Percentiles rank a stretch among this genome's conserved stretches.
Evolutionary conservation across 2,113 vertebrate species (phyloP).

Genomic region (Gavia stellata): DNA sequence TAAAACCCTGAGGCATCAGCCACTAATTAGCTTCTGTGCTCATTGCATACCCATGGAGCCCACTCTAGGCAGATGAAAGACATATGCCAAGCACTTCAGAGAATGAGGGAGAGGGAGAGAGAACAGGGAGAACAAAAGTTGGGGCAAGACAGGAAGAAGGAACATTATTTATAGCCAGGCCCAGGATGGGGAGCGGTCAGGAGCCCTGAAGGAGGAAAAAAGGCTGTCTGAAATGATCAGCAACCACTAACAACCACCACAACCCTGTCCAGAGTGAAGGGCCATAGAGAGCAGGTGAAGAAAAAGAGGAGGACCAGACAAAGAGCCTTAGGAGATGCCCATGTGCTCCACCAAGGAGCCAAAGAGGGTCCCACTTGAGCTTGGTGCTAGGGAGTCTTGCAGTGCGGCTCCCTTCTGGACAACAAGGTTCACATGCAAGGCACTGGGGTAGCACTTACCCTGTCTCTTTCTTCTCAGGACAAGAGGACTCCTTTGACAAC

Average conservation of each 20-base stretch:
- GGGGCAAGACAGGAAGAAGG: not conserved
- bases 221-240: not conserved
- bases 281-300: not conserved
- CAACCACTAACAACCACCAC: not conserved
- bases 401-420: not conserved
- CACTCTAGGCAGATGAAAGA: not conserved
- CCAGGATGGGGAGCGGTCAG: not conserved
- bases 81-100: not conserved
- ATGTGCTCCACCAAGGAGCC: not conserved
- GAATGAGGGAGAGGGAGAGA: not conserved
- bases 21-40: not conserved
- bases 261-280: not conserved
- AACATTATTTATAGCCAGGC: not conserved
- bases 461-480: not conserved
- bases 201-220: not conserved
- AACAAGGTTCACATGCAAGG: fast-evolving
- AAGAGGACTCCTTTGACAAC: not conserved
- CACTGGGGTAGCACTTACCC: not conserved
- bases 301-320: not conserved
- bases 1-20: not conserved
- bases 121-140: not conserved
- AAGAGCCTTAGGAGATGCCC: not conserved
- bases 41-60: not conserved
- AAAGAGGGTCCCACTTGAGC: not conserved
- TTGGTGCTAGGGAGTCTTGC: not conserved